Conservation (phyloP, 1,140 invertebrate species). For the Neotoxoptera formosana region DNA sequence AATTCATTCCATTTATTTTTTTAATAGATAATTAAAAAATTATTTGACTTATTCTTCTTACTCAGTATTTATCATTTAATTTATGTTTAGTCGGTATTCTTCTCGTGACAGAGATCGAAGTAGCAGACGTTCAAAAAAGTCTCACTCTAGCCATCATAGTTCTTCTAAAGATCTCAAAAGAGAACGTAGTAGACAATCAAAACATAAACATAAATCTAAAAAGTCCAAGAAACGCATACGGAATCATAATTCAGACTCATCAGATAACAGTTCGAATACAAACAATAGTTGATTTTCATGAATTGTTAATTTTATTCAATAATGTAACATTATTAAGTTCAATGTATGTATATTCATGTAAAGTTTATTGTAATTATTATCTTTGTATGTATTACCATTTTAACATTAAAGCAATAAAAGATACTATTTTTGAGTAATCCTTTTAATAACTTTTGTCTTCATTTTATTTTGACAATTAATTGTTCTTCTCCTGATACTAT, state of each 20-base stretch:
- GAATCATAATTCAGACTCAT: constrained; percentile 21
- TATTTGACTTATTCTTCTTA: neutral
- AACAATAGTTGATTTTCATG: constrained; percentile 39
- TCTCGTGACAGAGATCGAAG: constrained; percentile 33
- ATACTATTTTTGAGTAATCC: constrained; percentile 4
- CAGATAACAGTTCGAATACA: constrained; percentile 1
- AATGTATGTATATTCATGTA: neutral
- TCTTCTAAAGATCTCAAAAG: constrained; percentile 41
- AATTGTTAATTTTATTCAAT: neutral
- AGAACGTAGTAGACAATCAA: constrained; percentile 35
- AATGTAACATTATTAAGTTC: neutral
- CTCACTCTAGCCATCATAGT: constrained; percentile 40
- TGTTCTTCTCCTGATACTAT: no score
- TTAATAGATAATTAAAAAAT: neutral
- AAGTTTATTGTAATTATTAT: no score
- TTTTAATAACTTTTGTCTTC: neutral
- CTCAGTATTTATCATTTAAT: neutral
- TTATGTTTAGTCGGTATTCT: constrained; percentile 20
- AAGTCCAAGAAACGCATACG: constrained; percentile 16
- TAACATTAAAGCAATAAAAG: neutral
- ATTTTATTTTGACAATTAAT: no score
- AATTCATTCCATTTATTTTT: neutral
- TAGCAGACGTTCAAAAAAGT: constrained; percentile 35
- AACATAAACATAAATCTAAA: constrained; percentile 55
- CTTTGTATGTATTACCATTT: neutral